These are phyloP conservation scores for Platorchestia sp. DNA, from an alignment of 1,140 invertebrate genomes.

Conservation along the genomic window DNA sequence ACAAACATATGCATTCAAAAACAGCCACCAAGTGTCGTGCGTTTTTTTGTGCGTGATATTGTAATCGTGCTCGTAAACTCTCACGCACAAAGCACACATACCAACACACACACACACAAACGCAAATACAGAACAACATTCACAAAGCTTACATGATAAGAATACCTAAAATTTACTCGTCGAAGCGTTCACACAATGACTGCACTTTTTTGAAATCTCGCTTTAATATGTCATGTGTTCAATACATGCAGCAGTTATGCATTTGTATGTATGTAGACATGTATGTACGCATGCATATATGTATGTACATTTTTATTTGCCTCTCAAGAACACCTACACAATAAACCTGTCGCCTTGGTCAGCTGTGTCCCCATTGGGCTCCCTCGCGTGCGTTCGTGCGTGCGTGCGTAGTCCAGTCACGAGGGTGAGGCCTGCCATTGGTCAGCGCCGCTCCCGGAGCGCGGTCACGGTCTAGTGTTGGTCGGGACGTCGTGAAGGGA, in stretches of 20 bases:
- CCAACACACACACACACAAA: background rate
- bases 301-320: background rate
- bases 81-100: background rate
- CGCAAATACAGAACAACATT: too few relatives aligned
- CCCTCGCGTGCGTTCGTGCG: background rate
- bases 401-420: background rate
- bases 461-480: background rate
- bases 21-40: too few relatives aligned
- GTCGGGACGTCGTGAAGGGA: background rate
- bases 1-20: too few relatives aligned
- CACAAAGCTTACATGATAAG: background rate
- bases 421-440: constrained; percentile 1
- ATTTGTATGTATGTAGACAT: background rate
- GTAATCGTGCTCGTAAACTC: too few relatives aligned
- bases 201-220: background rate
- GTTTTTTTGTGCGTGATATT: too few relatives aligned
- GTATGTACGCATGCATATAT: background rate
- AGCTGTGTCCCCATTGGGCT: background rate
- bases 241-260: background rate
- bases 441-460: background rate
- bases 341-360: background rate
- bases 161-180: background rate
- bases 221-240: background rate
- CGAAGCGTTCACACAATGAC: background rate
- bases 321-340: background rate